Evolutionary conservation across 2,113 vertebrate genomes (phyloP).

Genomic region (Archilochus colubris): DNA sequence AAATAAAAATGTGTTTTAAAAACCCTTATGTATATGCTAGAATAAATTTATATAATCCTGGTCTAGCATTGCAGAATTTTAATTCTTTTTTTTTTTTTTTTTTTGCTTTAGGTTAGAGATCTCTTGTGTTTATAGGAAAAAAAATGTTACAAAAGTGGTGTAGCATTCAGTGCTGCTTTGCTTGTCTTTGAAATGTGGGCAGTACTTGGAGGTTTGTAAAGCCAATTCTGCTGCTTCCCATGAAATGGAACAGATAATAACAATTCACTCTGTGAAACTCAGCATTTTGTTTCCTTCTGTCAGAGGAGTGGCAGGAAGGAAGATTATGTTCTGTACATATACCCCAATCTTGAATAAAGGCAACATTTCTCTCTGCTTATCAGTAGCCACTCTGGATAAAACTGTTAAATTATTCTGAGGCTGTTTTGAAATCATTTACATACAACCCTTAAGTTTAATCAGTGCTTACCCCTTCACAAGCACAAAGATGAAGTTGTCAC

Average conservation of each 20-base stretch:
- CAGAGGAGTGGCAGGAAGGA: not conserved
- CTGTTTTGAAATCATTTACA: not conserved
- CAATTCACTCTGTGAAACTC: not conserved
- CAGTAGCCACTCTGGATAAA: not conserved
- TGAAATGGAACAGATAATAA: not conserved
- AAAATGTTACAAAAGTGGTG: not conserved
- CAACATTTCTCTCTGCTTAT: not conserved
- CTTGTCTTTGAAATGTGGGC: not conserved
- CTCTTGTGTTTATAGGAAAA: not conserved
- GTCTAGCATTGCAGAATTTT: not conserved
- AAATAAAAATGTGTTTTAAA: not conserved
- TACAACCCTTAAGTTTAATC: not conserved
- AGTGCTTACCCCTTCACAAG: not conserved
- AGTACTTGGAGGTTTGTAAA: not conserved
- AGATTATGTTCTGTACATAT: not conserved
- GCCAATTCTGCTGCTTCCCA: not conserved
- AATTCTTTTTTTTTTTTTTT: not conserved
- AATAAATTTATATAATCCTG: not conserved
- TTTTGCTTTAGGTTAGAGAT: not conserved
- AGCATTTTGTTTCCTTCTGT: slow-evolving; percentile 5
- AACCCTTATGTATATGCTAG: not conserved
- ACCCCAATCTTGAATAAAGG: not conserved
- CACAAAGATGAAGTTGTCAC: not conserved
- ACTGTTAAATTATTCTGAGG: not conserved
- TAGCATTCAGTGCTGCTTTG: not conserved